A percentile compares a stretch with the other conserved stretches of the same genome.
Conservation (phyloP, 2,888 invertebrate species). For the Macrosoma leucophasiata region DNA sequence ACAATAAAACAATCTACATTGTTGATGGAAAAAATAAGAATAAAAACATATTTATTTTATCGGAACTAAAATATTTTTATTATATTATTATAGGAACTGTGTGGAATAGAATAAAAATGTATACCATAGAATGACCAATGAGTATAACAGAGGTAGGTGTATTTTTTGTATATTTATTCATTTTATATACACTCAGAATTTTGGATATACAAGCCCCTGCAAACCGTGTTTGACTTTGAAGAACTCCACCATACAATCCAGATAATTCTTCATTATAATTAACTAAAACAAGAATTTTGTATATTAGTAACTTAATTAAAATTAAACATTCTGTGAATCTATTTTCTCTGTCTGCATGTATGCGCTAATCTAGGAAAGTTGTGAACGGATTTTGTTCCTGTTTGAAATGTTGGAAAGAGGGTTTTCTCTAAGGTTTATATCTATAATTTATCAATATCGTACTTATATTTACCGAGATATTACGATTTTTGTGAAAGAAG, state of each 20-base stretch:
- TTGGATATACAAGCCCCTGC: constrained; percentile 80
- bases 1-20: not conserved
- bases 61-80: too few relatives aligned
- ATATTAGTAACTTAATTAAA: too few relatives aligned
- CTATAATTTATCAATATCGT: too few relatives aligned
- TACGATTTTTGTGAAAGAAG: too few relatives aligned
- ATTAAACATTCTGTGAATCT: too few relatives aligned
- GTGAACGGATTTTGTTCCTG: too few relatives aligned
- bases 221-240: constrained; percentile 85
- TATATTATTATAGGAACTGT: not conserved
- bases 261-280: constrained; percentile 94
- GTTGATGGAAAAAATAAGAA: constrained; percentile 1
- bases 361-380: too few relatives aligned
- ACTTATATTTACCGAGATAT: too few relatives aligned
- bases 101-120: constrained; percentile 26
- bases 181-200: constrained; percentile 84
- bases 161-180: constrained; percentile 57
- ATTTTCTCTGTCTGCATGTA: too few relatives aligned
- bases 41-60: too few relatives aligned
- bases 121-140: constrained; percentile 97
- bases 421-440: too few relatives aligned
- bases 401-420: too few relatives aligned
- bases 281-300: constrained; percentile 74
- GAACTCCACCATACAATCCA: constrained; percentile 88
- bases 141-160: constrained; percentile 81